Conservation (phyloP, 2,113 vertebrate genomes). For the Progne subis region DNA sequence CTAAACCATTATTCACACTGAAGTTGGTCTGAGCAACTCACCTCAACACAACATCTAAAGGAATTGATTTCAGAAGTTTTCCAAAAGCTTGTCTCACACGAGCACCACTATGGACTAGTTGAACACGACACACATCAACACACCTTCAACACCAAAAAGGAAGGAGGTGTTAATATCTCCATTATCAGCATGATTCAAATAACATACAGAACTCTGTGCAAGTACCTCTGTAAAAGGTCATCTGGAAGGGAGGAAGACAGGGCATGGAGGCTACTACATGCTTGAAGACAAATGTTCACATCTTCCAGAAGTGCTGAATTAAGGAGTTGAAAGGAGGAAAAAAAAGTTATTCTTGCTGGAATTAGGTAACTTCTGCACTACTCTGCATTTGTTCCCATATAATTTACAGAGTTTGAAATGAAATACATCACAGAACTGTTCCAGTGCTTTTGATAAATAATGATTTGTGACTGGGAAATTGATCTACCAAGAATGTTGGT, state of each 20-base stretch:
- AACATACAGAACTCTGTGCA: neutral
- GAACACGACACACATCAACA: constrained; percentile 93
- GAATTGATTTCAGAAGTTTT: constrained; percentile 90
- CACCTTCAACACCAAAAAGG: constrained; percentile 76
- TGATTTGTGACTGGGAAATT: neutral
- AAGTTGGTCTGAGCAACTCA: constrained; percentile 38
- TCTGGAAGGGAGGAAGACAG: constrained; percentile 88
- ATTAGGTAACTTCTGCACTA: neutral
- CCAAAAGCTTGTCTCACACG: constrained; percentile 92
- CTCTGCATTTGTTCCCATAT: neutral
- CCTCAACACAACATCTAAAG: constrained; percentile 91
- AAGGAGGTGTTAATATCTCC: neutral
- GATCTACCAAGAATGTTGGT: neutral
- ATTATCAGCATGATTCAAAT: neutral
- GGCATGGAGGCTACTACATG: constrained; percentile 89
- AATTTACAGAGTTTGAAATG: neutral
- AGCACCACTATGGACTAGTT: constrained; percentile 89
- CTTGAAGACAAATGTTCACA: constrained; percentile 86
- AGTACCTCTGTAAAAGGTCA: constrained; percentile 91
- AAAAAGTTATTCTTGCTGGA: neutral
- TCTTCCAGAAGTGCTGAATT: constrained; percentile 90
- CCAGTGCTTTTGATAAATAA: neutral
- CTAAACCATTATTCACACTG: neutral
- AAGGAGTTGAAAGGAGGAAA: neutral
- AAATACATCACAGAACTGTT: neutral